These are phyloP conservation scores for Drosophila yakuba DNA, from an alignment of 1,140 invertebrate genomes.

Conservation along the genomic window DNA sequence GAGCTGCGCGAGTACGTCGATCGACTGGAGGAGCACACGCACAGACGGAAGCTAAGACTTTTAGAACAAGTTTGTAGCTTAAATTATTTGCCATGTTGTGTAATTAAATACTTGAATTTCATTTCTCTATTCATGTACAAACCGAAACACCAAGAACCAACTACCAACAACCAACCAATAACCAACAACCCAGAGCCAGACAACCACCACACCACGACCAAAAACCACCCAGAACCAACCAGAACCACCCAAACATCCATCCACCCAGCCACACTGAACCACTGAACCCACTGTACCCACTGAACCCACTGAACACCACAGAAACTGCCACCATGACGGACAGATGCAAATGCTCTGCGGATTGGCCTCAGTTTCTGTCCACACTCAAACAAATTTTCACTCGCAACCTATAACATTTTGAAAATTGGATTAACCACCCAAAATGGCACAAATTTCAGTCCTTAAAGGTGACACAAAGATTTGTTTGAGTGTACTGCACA, in stretches of 20 bases:
- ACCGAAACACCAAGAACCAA: slow-evolving; percentile 71
- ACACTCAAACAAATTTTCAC: slow-evolving; percentile 10
- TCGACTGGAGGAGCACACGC: slow-evolving; percentile 94
- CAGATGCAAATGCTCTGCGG: slow-evolving; percentile 26
- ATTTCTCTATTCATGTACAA: slow-evolving; percentile 84
- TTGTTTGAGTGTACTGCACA: slow-evolving; percentile 28
- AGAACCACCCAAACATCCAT: slow-evolving; percentile 29
- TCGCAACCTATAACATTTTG: no score
- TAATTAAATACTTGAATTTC: slow-evolving; percentile 85
- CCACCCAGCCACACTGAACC: slow-evolving; percentile 38
- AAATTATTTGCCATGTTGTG: slow-evolving; percentile 85
- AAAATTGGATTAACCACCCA: no score
- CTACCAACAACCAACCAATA: slow-evolving; percentile 51
- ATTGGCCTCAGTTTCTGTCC: slow-evolving; percentile 29
- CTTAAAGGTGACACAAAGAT: neutral
- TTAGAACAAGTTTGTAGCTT: slow-evolving; percentile 92
- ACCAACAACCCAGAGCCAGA: slow-evolving; percentile 43
- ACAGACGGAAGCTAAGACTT: slow-evolving; percentile 92
- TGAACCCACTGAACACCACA: slow-evolving; percentile 4
- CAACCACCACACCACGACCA: slow-evolving; percentile 10
- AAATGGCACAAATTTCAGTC: no score
- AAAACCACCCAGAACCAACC: slow-evolving; percentile 30
- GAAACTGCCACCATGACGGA: slow-evolving; percentile 35
- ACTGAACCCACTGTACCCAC: slow-evolving; percentile 28
- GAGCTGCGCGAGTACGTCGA: slow-evolving; percentile 95